Conservation (phyloP, 1,140 invertebrate species). For the Polyergus mexicanus region DNA sequence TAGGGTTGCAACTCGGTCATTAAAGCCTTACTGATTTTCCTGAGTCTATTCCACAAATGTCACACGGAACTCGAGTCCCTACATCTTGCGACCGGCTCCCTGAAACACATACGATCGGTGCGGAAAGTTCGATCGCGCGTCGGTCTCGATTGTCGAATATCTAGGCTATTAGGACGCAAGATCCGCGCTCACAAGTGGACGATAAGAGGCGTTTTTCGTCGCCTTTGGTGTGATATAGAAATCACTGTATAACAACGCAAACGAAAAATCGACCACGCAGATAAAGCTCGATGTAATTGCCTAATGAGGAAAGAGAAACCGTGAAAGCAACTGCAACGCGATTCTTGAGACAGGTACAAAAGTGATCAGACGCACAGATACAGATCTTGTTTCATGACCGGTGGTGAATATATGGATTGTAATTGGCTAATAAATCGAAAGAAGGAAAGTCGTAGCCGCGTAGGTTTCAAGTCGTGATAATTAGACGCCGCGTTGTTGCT, state of each 20-base stretch:
- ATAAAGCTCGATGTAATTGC: constrained; percentile 31
- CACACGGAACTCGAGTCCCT: not conserved
- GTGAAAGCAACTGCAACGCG: constrained; percentile 33
- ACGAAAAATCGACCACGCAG: constrained; percentile 36
- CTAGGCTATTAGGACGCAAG: constrained; percentile 57
- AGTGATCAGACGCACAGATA: constrained; percentile 26
- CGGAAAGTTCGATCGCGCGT: constrained; percentile 11
- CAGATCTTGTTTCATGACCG: constrained; percentile 41
- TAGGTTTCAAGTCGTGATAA: constrained; percentile 38
- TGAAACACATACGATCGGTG: constrained; percentile 35
- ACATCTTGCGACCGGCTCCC: not conserved
- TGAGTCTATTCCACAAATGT: constrained; percentile 56
- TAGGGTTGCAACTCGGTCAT: not conserved
- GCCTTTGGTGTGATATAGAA: constrained; percentile 14
- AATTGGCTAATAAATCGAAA: constrained; percentile 60
- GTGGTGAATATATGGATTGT: constrained; percentile 59
- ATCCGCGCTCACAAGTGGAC: constrained; percentile 27
- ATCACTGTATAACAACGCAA: constrained; percentile 10
- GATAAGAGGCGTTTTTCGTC: constrained; percentile 37
- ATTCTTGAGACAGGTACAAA: constrained; percentile 44
- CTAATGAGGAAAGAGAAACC: constrained; percentile 50
- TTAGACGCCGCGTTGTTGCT: constrained; percentile 33
- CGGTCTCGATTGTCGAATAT: constrained; percentile 9
- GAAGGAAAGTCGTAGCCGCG: constrained; percentile 27
- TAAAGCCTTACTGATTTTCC: constrained; percentile 10